Percentiles rank a stretch among this genome's conserved stretches.
phyloP scores from a whole-genome alignment of 1,140 invertebrate genomes.

The silkworm (Bombyx mori) region ASM3026992v2 NC_085131.1:1468001-1468500 shows the following conservation, averaged over 20 bases:
- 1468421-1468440: conserved; percentile 53
- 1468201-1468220: conserved; percentile 63
- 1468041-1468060: neutral
- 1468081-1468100: conserved; percentile 36
- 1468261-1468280: conserved; percentile 29
- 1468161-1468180: conserved; percentile 38
- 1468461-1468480: conserved; percentile 45
- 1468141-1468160: conserved; percentile 49
- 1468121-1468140: conserved; percentile 63
- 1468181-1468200: conserved; percentile 37
- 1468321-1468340: conserved; percentile 35
- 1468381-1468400: conserved; percentile 17
- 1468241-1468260: conserved; percentile 45
- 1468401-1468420: conserved; percentile 57
- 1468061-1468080: conserved; percentile 6
- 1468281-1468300: conserved; percentile 27
- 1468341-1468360: neutral
- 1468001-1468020: too few relatives aligned
- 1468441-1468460: conserved; percentile 69
- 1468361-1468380: conserved; percentile 1
- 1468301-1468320: conserved; percentile 47
- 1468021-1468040: too few relatives aligned
- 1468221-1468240: conserved; percentile 46
- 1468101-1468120: conserved; percentile 46
- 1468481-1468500: conserved; percentile 27